Conservation (phyloP, 2,888 invertebrate species). For the Petrolisthes manimaculis region DNA sequence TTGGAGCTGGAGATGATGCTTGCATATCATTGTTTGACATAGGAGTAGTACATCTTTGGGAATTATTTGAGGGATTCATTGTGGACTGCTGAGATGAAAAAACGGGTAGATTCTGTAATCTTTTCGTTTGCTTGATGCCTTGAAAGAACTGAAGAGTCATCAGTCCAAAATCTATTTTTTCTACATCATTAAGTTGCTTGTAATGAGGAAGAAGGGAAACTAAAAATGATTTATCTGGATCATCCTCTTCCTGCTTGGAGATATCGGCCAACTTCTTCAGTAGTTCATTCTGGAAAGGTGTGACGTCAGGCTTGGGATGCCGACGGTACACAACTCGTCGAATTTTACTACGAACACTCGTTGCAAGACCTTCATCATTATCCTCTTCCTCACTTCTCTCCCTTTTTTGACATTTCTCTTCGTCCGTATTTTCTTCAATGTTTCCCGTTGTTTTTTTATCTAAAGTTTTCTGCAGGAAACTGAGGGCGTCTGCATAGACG, state of each 20-base stretch:
- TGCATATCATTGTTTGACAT: conserved; percentile 10
- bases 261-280: not conserved
- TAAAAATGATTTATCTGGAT: conserved; percentile 28
- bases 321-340: not conserved
- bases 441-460: conserved; percentile 27
- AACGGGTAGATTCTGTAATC: conserved; percentile 2
- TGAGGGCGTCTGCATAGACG: conserved; percentile 33
- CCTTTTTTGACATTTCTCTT: conserved; percentile 10
- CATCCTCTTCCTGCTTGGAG: conserved; percentile 26
- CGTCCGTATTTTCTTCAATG: conserved; percentile 8
- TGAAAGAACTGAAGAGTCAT: conserved; percentile 20
- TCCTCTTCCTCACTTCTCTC: conserved; percentile 31
- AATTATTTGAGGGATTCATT: conserved; percentile 14
- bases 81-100: conserved; percentile 22
- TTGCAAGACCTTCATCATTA: not conserved
- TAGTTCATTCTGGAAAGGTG: conserved; percentile 30
- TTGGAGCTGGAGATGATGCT: not conserved
- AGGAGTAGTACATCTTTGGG: not conserved
- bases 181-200: conserved; percentile 16
- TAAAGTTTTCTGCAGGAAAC: conserved; percentile 21
- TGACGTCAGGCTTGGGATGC: conserved; percentile 13
- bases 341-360: conserved; percentile 13
- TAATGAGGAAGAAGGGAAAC: conserved; percentile 27
- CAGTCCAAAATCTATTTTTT: conserved; percentile 22
- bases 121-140: conserved; percentile 18